A percentile compares a stretch with the other conserved stretches of the same genome.
Evolutionary conservation across 2,113 vertebrate genomes (phyloP).

Genomic region (Ptilonorhynchus violaceus): DNA sequence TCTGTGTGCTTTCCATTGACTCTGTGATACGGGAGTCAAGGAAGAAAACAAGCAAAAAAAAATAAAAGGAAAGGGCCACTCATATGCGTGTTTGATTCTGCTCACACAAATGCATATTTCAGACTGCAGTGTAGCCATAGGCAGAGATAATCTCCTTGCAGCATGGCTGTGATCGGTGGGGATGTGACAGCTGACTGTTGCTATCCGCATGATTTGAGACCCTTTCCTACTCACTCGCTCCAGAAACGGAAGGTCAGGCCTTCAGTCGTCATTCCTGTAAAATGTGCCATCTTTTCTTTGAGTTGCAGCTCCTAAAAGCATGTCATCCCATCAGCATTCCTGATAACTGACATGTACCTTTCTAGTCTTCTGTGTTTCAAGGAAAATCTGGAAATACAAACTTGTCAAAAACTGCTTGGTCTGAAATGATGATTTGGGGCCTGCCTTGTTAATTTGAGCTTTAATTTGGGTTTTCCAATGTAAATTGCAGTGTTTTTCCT

Average conservation of each 20-base stretch:
- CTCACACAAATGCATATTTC: neutral
- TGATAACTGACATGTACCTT: neutral
- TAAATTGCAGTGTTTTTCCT: neutral
- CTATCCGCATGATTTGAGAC: constrained; percentile 8
- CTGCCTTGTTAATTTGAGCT: neutral
- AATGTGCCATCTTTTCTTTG: neutral
- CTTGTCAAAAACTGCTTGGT: neutral
- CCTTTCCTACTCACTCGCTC: neutral
- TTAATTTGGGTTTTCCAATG: neutral
- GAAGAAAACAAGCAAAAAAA: neutral
- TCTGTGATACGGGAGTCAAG: neutral
- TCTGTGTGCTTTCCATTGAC: neutral
- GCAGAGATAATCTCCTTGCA: constrained; percentile 10
- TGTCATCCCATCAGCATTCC: neutral
- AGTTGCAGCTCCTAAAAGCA: neutral
- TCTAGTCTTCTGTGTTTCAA: neutral
- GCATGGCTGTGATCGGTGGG: constrained; percentile 1
- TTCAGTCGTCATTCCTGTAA: neutral
- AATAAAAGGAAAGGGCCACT: neutral
- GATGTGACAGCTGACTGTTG: constrained; percentile 47
- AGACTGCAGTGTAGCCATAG: neutral
- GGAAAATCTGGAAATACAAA: neutral
- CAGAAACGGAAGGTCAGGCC: constrained; percentile 2
- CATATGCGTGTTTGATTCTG: neutral
- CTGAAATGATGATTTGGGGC: neutral